Evolutionary conservation across 1,140 invertebrate genomes (phyloP), one percentile per base, ranked within the genome.

Genomic region (Lepeophtheirus salmonis): DNA sequence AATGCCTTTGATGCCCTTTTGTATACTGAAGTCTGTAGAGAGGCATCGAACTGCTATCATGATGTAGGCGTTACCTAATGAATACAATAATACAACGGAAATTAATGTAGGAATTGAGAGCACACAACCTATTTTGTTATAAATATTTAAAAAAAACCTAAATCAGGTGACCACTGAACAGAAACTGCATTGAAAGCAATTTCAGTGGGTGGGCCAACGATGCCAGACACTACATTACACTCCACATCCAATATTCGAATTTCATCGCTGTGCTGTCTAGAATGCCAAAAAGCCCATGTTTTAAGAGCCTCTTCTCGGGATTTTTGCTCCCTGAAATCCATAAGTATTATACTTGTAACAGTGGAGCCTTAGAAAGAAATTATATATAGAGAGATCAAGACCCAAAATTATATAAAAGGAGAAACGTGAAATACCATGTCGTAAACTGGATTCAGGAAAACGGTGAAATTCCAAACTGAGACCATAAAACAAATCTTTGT

Each of bases 1-100:
- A 50, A 60, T 25, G 2, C 57, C 57, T 50, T 60, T 60, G 2
- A 60, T 26, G 16, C 57, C 57, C 18, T 60, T 60, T 41, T 60
- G 57, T 4, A 50, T 16, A 16, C 23, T 41, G 41, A 60, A 60
- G 17, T 60, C 57, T 21, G 57, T 60, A 13, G 57, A 60, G n/a
- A 60, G 41, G n/a, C 57, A 60, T 41, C 30, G 57, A 13, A 60
- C 17, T 2, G 57, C 57, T 20, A 60, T 21, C 18, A 21, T 18
- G 2, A 60, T 13, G 16, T 41, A 50, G 1, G 57, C 57, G n/a
- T 41, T 41, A 41, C 30, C 30, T 41, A 41, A 41, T n/a, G 30
- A 41, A 41, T 41, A 41, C n/a, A 41, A 10, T 41, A 10, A 41
- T 41, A 41, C 30, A 41, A 10, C 30, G 6, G n/a, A n/a, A n/a